These are phyloP conservation scores for Myopa tessellatipennis DNA, from an alignment of 2,888 invertebrate species.

Conservation along the genomic window DNA sequence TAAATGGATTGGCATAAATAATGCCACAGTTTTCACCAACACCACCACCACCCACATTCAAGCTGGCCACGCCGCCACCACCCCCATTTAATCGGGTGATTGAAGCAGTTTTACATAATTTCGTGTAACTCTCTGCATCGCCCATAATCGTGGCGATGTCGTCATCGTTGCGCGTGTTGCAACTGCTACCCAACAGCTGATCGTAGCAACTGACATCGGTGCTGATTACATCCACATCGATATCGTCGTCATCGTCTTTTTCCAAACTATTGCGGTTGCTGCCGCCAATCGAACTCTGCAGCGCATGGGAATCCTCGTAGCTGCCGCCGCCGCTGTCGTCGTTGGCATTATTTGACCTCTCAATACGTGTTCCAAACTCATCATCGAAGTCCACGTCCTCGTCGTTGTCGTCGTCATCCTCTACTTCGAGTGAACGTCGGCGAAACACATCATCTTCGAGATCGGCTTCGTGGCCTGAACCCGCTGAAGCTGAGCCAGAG, in stretches of 20 bases:
- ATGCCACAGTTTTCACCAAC: slow-evolving; percentile 63
- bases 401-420: slow-evolving; percentile 60
- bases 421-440: slow-evolving; percentile 60
- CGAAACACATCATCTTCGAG: slow-evolving; percentile 60
- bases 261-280: slow-evolving; percentile 67
- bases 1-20: slow-evolving; percentile 68
- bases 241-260: slow-evolving; percentile 67
- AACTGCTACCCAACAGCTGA: slow-evolving; percentile 63
- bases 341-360: slow-evolving; percentile 63
- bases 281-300: slow-evolving; percentile 65
- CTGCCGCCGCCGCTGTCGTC: slow-evolving; percentile 68
- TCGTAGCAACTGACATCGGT: slow-evolving; percentile 68
- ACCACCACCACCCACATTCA: slow-evolving; percentile 60
- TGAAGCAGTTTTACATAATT: slow-evolving; percentile 51
- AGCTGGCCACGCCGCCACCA: slow-evolving; percentile 44
- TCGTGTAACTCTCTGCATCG: slow-evolving; percentile 57
- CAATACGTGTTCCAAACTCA: slow-evolving; percentile 65
- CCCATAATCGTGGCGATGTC: slow-evolving; percentile 63
- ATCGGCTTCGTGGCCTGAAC: slow-evolving; percentile 47
- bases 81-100: slow-evolving; percentile 46
- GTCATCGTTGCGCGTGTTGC: slow-evolving; percentile 62
- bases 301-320: slow-evolving; percentile 67
- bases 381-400: slow-evolving; percentile 59
- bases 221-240: slow-evolving; percentile 67
- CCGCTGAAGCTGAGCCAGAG: slow-evolving; percentile 43